Base-by-base conservation (phyloP, 2,888 invertebrate genomes). In the Cancer borealis region DNA sequence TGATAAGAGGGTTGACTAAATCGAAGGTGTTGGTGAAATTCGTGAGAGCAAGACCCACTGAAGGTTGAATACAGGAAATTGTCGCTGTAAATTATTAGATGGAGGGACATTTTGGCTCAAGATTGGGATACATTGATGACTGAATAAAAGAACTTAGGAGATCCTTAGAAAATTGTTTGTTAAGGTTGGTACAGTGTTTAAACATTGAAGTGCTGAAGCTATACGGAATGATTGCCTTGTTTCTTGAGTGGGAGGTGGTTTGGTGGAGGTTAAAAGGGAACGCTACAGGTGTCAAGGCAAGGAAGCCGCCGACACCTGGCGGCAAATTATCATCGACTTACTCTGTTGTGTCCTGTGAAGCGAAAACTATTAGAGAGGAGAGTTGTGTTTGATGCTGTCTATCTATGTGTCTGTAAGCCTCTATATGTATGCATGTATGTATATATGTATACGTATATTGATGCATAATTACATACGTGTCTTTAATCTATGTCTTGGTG, bases 391-490 rank as follows among this genome's bases (percentile, higher is more conserved):
- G 21, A n/a, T n/a, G 21, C n/a, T 66, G 66, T 0, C n/a, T 66
- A n/a, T 66, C 66, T 66, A n/a, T 66, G n/a, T n/a, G 66, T 66
- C 3, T 66, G 66, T 66, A 12, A 8, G 12, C 4, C 21, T 66
- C 0, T 93, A 54, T 93, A 45, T 91, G 91, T 87, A 30, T 93
- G 91, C 87, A 45, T 91, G n/a, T 91, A 49, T 73, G 26, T 49
- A 49, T 6, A 0, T 49, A 12, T 6, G 66, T 66, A 8, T 66
- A 8, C n/a, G 66, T 66, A 8, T n/a, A n/a, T n/a, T 39, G 2
- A 8, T 66, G n/a, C 8, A n/a, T 66, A n/a, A 5, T 3, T 66
- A 8, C n/a, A 8, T 21, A 8, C 3, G 0, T 66, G 66, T 21
- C n/a, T 66, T 10, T 54, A 17, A 49, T 49, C 12, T 10, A 49